Base-by-base conservation (phyloP, 2,113 vertebrate species). In the Ciconia boyciana region DNA sequence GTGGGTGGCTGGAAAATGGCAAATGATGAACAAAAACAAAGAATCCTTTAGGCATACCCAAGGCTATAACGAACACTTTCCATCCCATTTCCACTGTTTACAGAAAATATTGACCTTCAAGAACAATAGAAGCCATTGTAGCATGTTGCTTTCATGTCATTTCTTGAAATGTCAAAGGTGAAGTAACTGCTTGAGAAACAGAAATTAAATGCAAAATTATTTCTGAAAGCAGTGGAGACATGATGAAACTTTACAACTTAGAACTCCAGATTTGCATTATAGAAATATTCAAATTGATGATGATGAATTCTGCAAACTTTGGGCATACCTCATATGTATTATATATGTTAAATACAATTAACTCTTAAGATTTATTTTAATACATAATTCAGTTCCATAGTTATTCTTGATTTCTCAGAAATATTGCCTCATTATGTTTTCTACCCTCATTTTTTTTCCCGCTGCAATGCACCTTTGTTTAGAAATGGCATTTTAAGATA, bases 311-410 rank as follows among this genome's bases (percentile, higher is more conserved):
- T 87, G 49, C 13, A 77, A 49, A 51, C 11, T 69, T 75, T 77
- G 16, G 1, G 5, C 4, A n/a, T 39, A 36, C 3, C 20, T 4
- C 12, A 10, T 8, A 41, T 2, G 1, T 41, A 48, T 24, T 51
- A 21, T 7, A 9, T 10, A 39, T 36, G 71, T 83, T 60, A 68
- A 68, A 76, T 39, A 51, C 3, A 43, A 7, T 28, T 39, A 79
- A 1, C 9, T 54, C 7, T 51, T 66, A 22, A 70, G 16, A 57
- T 48, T 21, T 68, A 39, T 8, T 61, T 55, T 44, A 61, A 25
- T 48, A 22, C 4, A 29, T 52, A 44, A 22, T 12, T 69, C 8
- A 31, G 3, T 58, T 83, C 20, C 14, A 12, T 15, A 81, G 28
- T 54, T 64, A 36, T 39, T 71, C 21, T 28, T 61, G 15, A 44